Evolutionary conservation across 2,113 vertebrate species (phyloP).

Genomic region (rabbit (Oryctolagus cuniculus)): mOryCun1.1 NC_091445.1:47029001-47029500

Average conservation of each 20-base stretch:
- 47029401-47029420: too few species aligned
- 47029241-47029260: not conserved
- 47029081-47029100: rapidly evolving
- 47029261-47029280: not conserved
- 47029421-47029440: not conserved
- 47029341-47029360: not conserved
- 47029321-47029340: rapidly evolving
- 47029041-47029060: not conserved
- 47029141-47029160: not conserved
- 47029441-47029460: not conserved
- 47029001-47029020: not conserved
- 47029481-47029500: rapidly evolving
- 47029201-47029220: not conserved
- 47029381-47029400: rapidly evolving
- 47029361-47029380: too few species aligned
- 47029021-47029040: not conserved
- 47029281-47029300: not conserved
- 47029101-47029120: not conserved
- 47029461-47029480: not conserved
- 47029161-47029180: not conserved
- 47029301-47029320: not conserved
- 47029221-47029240: not conserved
- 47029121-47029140: not conserved
- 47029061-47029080: not conserved
- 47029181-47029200: rapidly evolving